A percentile compares a stretch with the other conserved stretches of the same genome.
phyloP scores from a whole-genome alignment of 1,140 invertebrate species.

The Euschistus heros region DNA sequence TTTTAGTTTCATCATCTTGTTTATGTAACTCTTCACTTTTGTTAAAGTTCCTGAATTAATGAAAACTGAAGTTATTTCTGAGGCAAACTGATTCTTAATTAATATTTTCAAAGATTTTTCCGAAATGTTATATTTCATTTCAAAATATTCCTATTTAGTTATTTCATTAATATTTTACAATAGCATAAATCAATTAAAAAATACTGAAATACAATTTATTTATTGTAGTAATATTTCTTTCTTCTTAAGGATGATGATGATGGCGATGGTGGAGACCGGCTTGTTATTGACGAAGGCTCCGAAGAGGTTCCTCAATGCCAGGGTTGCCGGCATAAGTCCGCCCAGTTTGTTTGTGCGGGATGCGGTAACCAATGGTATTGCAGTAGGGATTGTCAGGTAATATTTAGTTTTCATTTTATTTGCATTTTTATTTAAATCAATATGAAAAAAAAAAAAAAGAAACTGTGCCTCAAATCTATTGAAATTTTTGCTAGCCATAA shows the following conservation, averaged over 20 bases:
- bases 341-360: constrained; percentile 74
- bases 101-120: not conserved
- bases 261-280: constrained; percentile 41
- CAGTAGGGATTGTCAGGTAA: constrained; percentile 75
- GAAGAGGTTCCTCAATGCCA: constrained; percentile 53
- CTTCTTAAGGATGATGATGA: constrained; percentile 41
- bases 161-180: not conserved
- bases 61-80: too few species aligned
- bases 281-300: constrained; percentile 54
- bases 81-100: too few species aligned
- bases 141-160: not conserved
- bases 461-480: not conserved
- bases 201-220: not conserved
- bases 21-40: too few species aligned
- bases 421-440: not conserved
- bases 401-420: constrained; percentile 12
- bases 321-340: constrained; percentile 62
- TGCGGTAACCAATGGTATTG: constrained; percentile 86
- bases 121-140: not conserved
- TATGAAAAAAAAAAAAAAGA: constrained; percentile 14
- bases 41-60: too few species aligned
- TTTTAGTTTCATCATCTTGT: too few species aligned
- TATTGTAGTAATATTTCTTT: not conserved
- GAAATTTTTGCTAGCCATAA: too few species aligned
- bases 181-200: not conserved